Conservation (phyloP, 2,888 invertebrate species). For the Plagiodera versicolora region DNA sequence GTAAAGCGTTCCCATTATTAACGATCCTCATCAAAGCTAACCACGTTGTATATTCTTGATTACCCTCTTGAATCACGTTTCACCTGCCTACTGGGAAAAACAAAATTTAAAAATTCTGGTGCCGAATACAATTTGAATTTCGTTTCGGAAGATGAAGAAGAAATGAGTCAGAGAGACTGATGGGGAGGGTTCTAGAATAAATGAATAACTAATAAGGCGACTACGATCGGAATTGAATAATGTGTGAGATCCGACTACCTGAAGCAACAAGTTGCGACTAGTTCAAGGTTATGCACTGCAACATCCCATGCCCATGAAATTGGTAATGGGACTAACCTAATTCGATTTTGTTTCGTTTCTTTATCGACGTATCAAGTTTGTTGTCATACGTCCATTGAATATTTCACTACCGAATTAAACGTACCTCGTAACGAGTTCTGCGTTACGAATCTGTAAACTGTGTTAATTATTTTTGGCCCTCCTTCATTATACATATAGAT, state of each 20-base stretch:
- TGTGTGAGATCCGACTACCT: constrained; percentile 24
- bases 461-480: too few species aligned
- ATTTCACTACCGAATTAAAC: too few species aligned
- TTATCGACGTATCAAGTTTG: too few species aligned
- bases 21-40: not conserved
- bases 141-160: constrained; percentile 22
- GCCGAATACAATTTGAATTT: constrained; percentile 28
- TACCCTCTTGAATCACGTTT: not conserved
- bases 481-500: too few species aligned
- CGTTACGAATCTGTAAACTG: too few species aligned
- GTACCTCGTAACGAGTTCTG: too few species aligned
- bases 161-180: constrained; percentile 22
- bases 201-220: constrained; percentile 27
- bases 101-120: constrained; percentile 21
- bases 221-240: constrained; percentile 26
- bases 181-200: constrained; percentile 12
- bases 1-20: not conserved
- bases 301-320: constrained; percentile 3
- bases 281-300: constrained; percentile 14
- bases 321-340: too few species aligned
- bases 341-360: too few species aligned
- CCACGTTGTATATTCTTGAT: not conserved
- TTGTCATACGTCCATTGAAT: too few species aligned
- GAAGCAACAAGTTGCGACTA: constrained; percentile 22
- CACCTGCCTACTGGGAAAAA: constrained; percentile 16